Percentiles rank a stretch among this genome's conserved stretches.
These are phyloP conservation scores for Meloidogyne exigua DNA, from an alignment of 1,140 invertebrate genomes.

Conservation along the genomic window DNA sequence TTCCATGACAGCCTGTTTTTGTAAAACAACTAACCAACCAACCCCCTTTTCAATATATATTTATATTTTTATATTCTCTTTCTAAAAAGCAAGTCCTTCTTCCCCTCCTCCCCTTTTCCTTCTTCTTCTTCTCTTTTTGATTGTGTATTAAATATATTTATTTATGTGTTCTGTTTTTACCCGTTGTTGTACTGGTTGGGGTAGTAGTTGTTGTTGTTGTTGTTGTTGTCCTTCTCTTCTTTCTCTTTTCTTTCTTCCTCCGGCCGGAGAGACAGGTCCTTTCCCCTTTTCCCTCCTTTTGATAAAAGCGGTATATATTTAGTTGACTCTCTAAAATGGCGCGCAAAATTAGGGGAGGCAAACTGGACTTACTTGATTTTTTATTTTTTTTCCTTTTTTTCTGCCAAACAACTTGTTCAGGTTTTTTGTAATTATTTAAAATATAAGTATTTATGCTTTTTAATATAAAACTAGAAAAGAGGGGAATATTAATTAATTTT, in stretches of 20 bases:
- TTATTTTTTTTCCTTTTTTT: too few species aligned
- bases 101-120: too few species aligned
- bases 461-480: too few species aligned
- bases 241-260: not conserved
- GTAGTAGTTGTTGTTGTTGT: too few species aligned
- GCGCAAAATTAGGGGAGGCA: slow-evolving; percentile 4
- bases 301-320: not conserved
- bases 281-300: not conserved
- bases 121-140: not conserved
- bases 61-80: too few species aligned
- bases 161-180: not conserved
- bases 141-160: not conserved
- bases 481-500: too few species aligned
- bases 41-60: too few species aligned
- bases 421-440: not conserved
- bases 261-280: not conserved
- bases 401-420: slow-evolving; percentile 8
- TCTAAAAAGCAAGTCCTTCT: slow-evolving; percentile 5
- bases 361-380: not conserved
- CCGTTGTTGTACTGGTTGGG: not conserved
- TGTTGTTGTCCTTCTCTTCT: not conserved
- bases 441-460: too few species aligned
- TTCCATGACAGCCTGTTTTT: not conserved
- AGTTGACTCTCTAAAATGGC: not conserved
- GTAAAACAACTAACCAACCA: too few species aligned